Conservation (phyloP, 2,797 vertebrate species). For the Cygnus olor region DNA sequence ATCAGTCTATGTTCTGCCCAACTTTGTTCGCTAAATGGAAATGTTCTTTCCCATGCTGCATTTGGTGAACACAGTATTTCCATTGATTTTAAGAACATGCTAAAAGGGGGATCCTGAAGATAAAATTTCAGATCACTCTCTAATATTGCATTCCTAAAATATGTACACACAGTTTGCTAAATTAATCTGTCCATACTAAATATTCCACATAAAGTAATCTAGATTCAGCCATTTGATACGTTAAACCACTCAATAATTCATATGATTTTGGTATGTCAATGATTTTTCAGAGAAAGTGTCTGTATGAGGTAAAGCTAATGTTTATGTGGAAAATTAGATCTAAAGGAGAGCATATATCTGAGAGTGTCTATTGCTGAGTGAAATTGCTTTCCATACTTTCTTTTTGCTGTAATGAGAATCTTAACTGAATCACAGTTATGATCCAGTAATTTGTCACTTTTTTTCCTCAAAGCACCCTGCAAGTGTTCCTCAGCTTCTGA, state of each 20-base stretch:
- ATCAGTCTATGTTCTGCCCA: background rate
- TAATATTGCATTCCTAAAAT: background rate
- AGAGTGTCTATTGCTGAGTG: background rate
- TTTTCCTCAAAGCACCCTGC: background rate
- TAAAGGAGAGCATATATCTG: rapidly evolving
- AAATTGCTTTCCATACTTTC: background rate
- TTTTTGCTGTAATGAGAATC: background rate
- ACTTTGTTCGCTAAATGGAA: background rate
- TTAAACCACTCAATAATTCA: background rate
- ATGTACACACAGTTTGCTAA: background rate
- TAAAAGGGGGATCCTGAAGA: background rate
- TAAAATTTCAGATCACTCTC: background rate
- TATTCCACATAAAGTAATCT: background rate
- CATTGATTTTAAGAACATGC: background rate
- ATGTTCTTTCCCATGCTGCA: background rate
- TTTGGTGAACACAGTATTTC: background rate
- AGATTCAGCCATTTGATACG: background rate
- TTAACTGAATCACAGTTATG: background rate
- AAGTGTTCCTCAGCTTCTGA: background rate
- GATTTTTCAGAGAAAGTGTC: background rate
- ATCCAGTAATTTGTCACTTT: background rate
- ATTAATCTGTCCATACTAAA: background rate
- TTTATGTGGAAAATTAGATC: background rate
- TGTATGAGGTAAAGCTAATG: background rate
- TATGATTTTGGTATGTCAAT: background rate